Percentiles rank a stretch among this genome's conserved stretches.
Conservation (phyloP, 2,797 vertebrate genomes). For the Ptychobarbus kaznakovi region DNA sequence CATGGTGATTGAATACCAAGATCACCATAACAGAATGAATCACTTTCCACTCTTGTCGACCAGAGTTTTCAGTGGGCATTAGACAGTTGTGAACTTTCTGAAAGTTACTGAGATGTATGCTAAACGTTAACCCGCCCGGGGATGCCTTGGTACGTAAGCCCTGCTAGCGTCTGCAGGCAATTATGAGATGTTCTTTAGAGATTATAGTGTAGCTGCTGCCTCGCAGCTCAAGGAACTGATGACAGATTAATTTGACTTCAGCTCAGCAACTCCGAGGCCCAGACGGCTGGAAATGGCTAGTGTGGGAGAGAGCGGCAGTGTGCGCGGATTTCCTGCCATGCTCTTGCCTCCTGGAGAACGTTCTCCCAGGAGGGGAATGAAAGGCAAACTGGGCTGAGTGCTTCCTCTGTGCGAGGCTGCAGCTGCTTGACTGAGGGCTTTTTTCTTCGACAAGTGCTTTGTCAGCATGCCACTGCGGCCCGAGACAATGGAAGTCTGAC, state of each 20-base stretch:
- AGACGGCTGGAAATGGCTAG: constrained; percentile 46
- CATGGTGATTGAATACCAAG: neutral
- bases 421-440: constrained; percentile 37
- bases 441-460: constrained; percentile 45
- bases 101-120: constrained; percentile 33
- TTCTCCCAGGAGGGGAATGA: constrained; percentile 54
- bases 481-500: constrained; percentile 13
- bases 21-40: constrained; percentile 44
- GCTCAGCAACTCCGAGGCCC: constrained; percentile 11
- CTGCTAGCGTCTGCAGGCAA: constrained; percentile 62
- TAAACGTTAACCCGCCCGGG: constrained; percentile 38
- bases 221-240: constrained; percentile 52
- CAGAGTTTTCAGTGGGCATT: constrained; percentile 23
- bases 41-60: constrained; percentile 13
- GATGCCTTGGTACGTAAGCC: constrained; percentile 46
- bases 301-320: constrained; percentile 48
- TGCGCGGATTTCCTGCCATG: constrained; percentile 65
- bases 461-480: constrained; percentile 32
- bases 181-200: constrained; percentile 65
- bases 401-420: constrained; percentile 48
- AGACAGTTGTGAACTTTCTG: neutral
- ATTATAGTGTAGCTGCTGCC: constrained; percentile 53
- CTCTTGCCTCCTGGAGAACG: constrained; percentile 50
- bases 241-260: constrained; percentile 56
- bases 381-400: constrained; percentile 42